Percentiles rank a stretch among this genome's conserved stretches.
Evolutionary conservation across 2,797 vertebrate genomes (phyloP).

Genomic region (Acipenser transmontanus): DNA sequence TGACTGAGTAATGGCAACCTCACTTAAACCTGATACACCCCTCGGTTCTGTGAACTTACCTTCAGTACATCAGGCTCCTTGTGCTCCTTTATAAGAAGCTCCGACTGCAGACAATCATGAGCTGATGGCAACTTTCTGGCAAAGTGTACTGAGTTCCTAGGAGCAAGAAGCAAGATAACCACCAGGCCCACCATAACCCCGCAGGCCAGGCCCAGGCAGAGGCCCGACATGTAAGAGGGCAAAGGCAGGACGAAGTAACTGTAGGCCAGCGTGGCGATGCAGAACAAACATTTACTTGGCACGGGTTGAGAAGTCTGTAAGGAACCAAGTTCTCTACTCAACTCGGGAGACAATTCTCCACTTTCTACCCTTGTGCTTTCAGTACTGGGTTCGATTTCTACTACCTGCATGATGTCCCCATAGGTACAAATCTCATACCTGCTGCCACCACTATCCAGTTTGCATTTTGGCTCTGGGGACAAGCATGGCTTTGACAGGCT

Average conservation of each 20-base stretch:
- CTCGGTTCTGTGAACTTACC: slow-evolving; percentile 45
- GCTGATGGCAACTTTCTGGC: slow-evolving; percentile 8
- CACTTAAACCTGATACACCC: not conserved
- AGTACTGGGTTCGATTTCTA: slow-evolving; percentile 39
- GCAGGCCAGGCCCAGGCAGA: slow-evolving; percentile 66
- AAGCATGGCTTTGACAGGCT: slow-evolving; percentile 32
- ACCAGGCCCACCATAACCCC: slow-evolving; percentile 75
- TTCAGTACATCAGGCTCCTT: slow-evolving; percentile 45
- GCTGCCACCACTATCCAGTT: slow-evolving; percentile 30
- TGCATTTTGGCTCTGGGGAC: slow-evolving; percentile 35
- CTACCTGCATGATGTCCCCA: slow-evolving; percentile 57
- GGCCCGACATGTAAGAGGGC: slow-evolving; percentile 70
- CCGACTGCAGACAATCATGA: slow-evolving; percentile 28
- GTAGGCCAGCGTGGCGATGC: slow-evolving; percentile 63
- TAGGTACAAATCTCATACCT: slow-evolving; percentile 60
- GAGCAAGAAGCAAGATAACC: slow-evolving; percentile 60
- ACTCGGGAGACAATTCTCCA: slow-evolving; percentile 7
- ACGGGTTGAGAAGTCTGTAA: slow-evolving; percentile 32
- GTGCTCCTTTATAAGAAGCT: slow-evolving; percentile 23
- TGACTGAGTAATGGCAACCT: too few relatives aligned
- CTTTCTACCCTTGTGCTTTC: not conserved
- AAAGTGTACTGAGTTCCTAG: slow-evolving; percentile 5
- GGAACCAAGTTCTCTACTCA: not conserved
- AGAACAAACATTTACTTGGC: slow-evolving; percentile 59
- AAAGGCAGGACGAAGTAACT: slow-evolving; percentile 74